Evolutionary conservation across 2,113 vertebrate genomes (phyloP).

Genomic region (Eubucco bourcierii): DNA sequence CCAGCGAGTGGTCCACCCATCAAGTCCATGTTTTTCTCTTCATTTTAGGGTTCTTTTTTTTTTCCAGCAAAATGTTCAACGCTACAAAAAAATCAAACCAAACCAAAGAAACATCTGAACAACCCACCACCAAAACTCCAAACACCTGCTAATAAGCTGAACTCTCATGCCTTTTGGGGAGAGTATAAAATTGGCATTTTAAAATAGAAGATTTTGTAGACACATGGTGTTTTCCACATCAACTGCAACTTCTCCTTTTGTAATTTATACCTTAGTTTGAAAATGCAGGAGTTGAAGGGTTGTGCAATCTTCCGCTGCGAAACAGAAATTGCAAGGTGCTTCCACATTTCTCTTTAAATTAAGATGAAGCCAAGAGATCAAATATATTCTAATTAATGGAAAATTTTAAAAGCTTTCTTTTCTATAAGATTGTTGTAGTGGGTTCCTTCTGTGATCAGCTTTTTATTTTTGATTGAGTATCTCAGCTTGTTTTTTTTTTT

Average conservation of each 20-base stretch:
- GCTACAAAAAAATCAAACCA: neutral
- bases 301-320: neutral
- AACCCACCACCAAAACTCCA: too few relatives aligned
- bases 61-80: neutral
- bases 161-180: neutral
- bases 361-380: slow-evolving; percentile 37
- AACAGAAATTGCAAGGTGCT: slow-evolving; percentile 17
- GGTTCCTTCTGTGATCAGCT: slow-evolving; percentile 1
- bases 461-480: neutral
- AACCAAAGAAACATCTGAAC: neutral
- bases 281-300: slow-evolving; percentile 20
- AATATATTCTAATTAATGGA: slow-evolving; percentile 47
- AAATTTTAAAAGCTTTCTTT: neutral
- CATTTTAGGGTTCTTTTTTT: neutral
- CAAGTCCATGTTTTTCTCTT: too few relatives aligned
- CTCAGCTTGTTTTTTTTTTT: neutral
- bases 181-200: slow-evolving; percentile 16
- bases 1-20: too few relatives aligned
- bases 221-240: slow-evolving; percentile 29
- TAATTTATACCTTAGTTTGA: slow-evolving; percentile 32
- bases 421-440: neutral
- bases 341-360: slow-evolving; percentile 32
- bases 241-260: slow-evolving; percentile 25
- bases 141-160: too few relatives aligned
- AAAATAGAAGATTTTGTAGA: slow-evolving; percentile 2